Base-by-base conservation (phyloP, 2,888 invertebrate species). In the Hyles lineata region DNA sequence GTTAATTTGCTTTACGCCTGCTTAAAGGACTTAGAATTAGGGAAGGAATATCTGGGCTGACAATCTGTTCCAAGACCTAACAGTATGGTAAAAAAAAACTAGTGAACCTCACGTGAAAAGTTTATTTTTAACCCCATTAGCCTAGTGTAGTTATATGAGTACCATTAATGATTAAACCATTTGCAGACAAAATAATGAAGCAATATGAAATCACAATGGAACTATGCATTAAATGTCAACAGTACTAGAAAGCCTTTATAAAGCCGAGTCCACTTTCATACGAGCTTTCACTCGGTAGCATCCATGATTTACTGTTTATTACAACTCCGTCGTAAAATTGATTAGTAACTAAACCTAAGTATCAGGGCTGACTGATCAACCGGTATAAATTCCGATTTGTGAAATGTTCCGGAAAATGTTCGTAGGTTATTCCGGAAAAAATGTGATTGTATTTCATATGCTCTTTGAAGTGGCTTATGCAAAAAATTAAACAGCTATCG, bases 341-440 rank as follows among this genome's bases (percentile, higher is more conserved):
- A 83, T 82, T 81, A 82, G 77, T 72, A 75, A 75, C 77, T 82
- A 79, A 80, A 81, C 70, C 73, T 76, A 74, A 75, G 76, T 76
- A 73, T 74, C 74, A 77, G 67, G 67, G 67, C 50, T 67, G 67
- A 8, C 23, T 50, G 5, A 50, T 50, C 15, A 43, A 55, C 55
- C n/a, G n/a, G 55, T 55, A 15, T 43, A n/a, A 1, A 55, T 55
- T n/a, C 55, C 55, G 55, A n/a, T 55, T 55, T 55, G 17, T 55
- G 8, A 55, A 19, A 19, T 55, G 0, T 1, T 55, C 55, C 55
- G 55, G 55, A 55, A 55, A n/a, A n/a, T 0, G 19, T n/a, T n/a
- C 2, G 1, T 55, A 55, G 6, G 1, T 55, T 55, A 55, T 55
- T 55, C 55, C 55, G 55, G 55, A 55, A n/a, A 55, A 55, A 43